Evolutionary conservation across 2,113 vertebrate genomes (phyloP), one percentile per base, ranked within the genome.

Genomic region (Oxyura jamaicensis): DNA sequence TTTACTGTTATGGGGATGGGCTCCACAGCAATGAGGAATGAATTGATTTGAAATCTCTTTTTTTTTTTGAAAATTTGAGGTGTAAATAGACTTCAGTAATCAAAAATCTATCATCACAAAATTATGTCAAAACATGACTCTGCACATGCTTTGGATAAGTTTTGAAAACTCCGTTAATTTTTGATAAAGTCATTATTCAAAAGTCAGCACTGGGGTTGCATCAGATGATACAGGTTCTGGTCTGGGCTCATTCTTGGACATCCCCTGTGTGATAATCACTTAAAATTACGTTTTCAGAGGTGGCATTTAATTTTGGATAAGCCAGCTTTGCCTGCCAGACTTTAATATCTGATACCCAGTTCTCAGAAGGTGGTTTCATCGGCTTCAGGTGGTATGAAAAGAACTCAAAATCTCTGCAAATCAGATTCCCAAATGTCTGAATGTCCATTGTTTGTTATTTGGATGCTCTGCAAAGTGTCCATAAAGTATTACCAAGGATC

Each of bases 231-330:
- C 41, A 77, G 73, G 67, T 71, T 83, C 68, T 42, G 58, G 14
- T 59, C 41, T 77, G 79, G 59, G 41, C 35, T 88, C 56, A 50
- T 13, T 41, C 76, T 81, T n/a, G 52, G 80, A 68, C 39, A 74
- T 83, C 44, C 58, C 55, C 55, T 82, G 4, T 58, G 62, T 79
- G 62, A 65, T 58, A 69, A 83, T 74, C 59, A 62, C 56, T 84
- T 74, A 65, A 13, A 65, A 86, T 88, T 90, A 50, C 58, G 48
- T 67, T 92, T 81, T 59, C 80, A 92, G 73, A 88, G 65, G 3
- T 74, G 68, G 31, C 66, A 74, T 83, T 83, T 90, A 75, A 93
- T 83, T 90, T 86, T 83, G 76, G 79, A 88, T 50, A 93, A 83
- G 60, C 55, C 75, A 71, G 36, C 60, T 90, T n/a, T 93, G 44